Conservation (phyloP, 2,888 invertebrate genomes). For the Ischnura elegans region DNA sequence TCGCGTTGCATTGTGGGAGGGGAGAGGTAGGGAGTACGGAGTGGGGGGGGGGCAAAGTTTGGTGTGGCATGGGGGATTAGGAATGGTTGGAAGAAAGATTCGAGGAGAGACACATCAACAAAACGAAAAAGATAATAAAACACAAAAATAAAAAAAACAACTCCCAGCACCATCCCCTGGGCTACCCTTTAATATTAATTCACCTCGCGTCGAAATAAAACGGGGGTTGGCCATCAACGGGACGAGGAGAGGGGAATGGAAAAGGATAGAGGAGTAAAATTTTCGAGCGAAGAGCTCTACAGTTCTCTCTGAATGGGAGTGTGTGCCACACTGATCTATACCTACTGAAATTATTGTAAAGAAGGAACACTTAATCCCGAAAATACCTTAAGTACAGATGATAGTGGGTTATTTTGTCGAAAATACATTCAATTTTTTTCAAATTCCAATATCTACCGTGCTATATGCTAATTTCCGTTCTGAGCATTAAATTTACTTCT, state of each 20-base stretch:
- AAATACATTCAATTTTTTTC: too few species aligned
- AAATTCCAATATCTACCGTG: too few species aligned
- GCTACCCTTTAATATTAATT: constrained; percentile 52
- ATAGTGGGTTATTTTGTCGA: too few species aligned
- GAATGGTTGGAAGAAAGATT: background rate
- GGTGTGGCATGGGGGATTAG: background rate
- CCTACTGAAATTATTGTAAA: too few species aligned
- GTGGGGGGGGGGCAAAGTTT: background rate
- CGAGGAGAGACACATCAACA: background rate
- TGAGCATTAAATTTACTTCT: too few species aligned
- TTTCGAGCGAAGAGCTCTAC: too few species aligned
- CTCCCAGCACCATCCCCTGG: background rate
- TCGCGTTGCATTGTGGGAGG: background rate
- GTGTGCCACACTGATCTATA: too few species aligned
- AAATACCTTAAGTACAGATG: too few species aligned
- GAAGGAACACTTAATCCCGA: too few species aligned
- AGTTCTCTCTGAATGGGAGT: too few species aligned
- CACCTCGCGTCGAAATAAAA: constrained; percentile 55
- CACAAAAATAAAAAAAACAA: background rate
- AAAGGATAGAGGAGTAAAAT: background rate
- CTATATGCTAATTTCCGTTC: too few species aligned
- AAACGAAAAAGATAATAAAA: too few species aligned
- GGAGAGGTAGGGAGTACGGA: background rate
- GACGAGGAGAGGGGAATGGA: background rate
- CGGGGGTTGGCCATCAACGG: background rate